These are phyloP conservation scores for Columba guinea DNA, from an alignment of 2,797 vertebrate species.

Conservation along the genomic window DNA sequence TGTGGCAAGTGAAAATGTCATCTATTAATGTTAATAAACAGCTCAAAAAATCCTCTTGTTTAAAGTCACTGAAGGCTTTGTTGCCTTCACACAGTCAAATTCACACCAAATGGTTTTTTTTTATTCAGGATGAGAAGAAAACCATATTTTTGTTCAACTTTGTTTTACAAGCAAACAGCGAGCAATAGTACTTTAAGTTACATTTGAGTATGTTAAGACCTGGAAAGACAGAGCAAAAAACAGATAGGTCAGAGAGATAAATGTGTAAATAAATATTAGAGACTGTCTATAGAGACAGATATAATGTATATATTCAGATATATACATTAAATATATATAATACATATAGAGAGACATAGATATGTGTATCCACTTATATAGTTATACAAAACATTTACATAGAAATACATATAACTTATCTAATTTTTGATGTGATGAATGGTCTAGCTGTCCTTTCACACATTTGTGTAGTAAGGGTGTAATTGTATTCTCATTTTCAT, in stretches of 20 bases:
- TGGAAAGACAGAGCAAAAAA: background rate
- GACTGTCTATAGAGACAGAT: background rate
- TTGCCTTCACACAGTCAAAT: background rate
- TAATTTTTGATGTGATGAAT: background rate
- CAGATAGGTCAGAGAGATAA: background rate
- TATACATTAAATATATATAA: background rate
- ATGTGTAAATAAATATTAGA: background rate
- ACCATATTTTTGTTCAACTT: background rate
- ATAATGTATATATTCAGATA: background rate
- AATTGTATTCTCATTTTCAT: background rate
- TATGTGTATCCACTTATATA: background rate
- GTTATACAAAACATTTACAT: background rate
- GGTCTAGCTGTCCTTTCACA: background rate
- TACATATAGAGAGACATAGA: background rate
- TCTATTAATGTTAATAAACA: background rate
- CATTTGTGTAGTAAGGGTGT: background rate
- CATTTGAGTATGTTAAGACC: background rate
- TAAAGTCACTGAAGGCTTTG: background rate
- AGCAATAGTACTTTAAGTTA: background rate
- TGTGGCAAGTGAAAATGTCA: background rate
- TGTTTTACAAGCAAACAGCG: background rate
- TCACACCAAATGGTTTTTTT: background rate
- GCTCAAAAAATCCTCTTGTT: background rate
- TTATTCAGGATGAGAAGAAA: background rate
- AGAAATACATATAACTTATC: background rate